Evolutionary conservation across 2,113 vertebrate species (phyloP), one percentile per base, ranked within the genome.

Genomic region (Lycaon pictus): DNA sequence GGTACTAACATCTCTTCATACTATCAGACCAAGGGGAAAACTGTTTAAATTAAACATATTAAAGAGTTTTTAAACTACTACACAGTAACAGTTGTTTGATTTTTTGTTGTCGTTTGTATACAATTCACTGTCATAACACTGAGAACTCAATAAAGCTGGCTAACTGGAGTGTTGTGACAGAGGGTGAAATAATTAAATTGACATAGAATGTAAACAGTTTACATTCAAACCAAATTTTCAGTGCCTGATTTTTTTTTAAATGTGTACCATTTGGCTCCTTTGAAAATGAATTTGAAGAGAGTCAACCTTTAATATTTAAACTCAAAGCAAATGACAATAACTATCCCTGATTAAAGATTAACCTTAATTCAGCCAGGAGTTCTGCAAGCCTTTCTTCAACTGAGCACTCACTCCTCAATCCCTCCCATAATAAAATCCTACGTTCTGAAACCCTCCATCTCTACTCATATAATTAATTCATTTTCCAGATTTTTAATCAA

Each of bases 171-270:
- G 62, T 83, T 96, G 48, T 93, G 96, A 96, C 62, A 27, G 7
- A 65, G 29, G 35, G 65, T 95, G 27, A 84, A 80, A 95, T 93
- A 90, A 87, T 77, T 93, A 91, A 96, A 90, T 27, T 91, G 77
- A 96, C 71, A 3, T 12, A 71, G 9, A 97, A 85, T 48, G 2
- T 3, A 84, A 97, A 95, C 11, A 88, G 16, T 96, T 95, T 72
- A 89, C 23, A 92, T 84, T 58, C 76, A 62, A 97, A 90, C 32
- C 53, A 97, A 96, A 97, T 84, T 93, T 27, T 95, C 80, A 79
- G 29, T 90, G 32, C 25, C 55, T 83, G 7, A 15, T 60, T 84
- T 88, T 35, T 51, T 25, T 74, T 84, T 80, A 58, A 85, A 62
- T 32, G 27, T 92, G 53, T 94, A 81, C 53, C 23, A 93, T 37